phyloP scores from a whole-genome alignment of 2,113 vertebrate genomes.

The Dendropsophus ebraccatus region DNA sequence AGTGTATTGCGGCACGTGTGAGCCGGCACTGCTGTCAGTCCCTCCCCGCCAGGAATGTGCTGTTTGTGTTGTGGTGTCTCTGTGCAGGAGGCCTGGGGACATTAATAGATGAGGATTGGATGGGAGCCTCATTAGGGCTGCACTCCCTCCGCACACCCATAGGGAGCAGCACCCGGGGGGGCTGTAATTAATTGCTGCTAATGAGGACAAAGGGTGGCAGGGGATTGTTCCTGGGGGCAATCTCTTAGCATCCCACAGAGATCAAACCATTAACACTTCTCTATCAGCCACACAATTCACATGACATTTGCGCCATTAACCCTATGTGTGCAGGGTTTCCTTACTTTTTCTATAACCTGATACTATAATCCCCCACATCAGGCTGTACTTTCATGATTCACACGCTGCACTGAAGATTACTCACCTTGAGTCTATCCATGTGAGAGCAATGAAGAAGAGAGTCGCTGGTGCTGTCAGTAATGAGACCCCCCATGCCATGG shows the following conservation, averaged over 20 bases:
- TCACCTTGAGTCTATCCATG: slow-evolving; percentile 76
- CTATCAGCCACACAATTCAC: background rate
- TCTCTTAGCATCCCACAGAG: slow-evolving; percentile 28
- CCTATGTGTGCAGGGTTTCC: background rate
- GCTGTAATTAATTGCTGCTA: slow-evolving; percentile 52
- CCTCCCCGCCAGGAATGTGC: background rate
- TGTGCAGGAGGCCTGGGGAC: slow-evolving; percentile 29
- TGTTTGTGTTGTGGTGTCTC: background rate
- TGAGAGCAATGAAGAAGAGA: slow-evolving; percentile 68
- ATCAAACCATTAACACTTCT: slow-evolving; percentile 24
- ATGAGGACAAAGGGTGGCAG: slow-evolving; percentile 52
- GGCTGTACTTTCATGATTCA: background rate
- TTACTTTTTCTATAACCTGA: background rate
- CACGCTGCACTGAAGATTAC: slow-evolving; percentile 37
- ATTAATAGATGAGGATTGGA: slow-evolving; percentile 54
- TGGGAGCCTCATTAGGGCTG: slow-evolving; percentile 50
- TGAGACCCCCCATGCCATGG: slow-evolving; percentile 64
- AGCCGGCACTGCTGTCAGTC: no score
- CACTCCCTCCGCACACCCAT: slow-evolving; percentile 9
- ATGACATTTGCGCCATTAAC: background rate
- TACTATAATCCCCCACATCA: background rate
- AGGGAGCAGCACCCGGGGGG: slow-evolving; percentile 43
- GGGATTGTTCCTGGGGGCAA: slow-evolving; percentile 32
- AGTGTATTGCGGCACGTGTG: background rate
- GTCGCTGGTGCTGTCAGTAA: slow-evolving; percentile 70